phyloP scores from a whole-genome alignment of 2,113 vertebrate genomes.

The Bos javanicus region DNA sequence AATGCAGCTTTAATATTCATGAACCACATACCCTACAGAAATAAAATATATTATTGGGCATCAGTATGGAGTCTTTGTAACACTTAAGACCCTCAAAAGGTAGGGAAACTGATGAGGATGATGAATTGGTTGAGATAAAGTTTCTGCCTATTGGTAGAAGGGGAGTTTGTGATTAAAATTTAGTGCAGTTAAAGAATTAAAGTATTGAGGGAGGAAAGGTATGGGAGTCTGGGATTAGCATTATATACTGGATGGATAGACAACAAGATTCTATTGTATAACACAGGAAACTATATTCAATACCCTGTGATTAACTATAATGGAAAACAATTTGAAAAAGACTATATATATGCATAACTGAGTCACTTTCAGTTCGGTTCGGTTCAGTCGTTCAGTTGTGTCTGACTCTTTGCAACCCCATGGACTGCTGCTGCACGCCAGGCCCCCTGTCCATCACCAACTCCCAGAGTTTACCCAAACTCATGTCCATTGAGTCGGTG shows the following conservation, averaged over 20 bases:
- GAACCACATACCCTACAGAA: not conserved
- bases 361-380: not conserved
- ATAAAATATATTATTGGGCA: not conserved
- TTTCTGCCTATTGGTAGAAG: not conserved
- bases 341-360: not conserved
- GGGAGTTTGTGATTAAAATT: not conserved
- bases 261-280: not conserved
- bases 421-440: not conserved
- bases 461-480: not conserved
- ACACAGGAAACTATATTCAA: not conserved
- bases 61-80: not conserved
- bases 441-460: not conserved
- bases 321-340: not conserved
- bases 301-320: not conserved
- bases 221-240: not conserved
- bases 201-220: not conserved
- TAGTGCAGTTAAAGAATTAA: not conserved
- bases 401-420: not conserved
- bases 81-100: not conserved
- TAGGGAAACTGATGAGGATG: not conserved
- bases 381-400: rapidly evolving
- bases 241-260: not conserved
- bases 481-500: not conserved
- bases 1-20: not conserved
- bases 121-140: not conserved